Conservation (phyloP, 2,113 vertebrate genomes). For the Chauna torquata region DNA sequence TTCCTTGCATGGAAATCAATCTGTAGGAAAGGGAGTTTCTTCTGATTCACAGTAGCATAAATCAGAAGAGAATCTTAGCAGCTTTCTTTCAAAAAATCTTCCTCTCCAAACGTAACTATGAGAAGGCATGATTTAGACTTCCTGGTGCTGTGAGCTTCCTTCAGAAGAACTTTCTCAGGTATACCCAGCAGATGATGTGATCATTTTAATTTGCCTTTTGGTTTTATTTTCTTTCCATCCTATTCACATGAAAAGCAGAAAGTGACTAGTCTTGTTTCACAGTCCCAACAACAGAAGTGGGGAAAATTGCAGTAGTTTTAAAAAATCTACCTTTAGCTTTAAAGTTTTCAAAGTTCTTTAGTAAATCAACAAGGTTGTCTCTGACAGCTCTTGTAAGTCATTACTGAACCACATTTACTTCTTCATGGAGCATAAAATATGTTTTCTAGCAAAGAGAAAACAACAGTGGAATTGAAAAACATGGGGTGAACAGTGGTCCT, state of each 20-base stretch:
- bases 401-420: not conserved
- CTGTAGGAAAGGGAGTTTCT: not conserved
- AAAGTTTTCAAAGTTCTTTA: not conserved
- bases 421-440: not conserved
- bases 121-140: not conserved
- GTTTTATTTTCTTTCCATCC: not conserved
- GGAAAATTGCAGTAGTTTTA: not conserved
- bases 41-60: not conserved
- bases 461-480: not conserved
- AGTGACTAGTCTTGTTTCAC: not conserved
- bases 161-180: not conserved
- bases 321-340: not conserved
- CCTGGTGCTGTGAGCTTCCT: not conserved
- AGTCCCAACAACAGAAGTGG: not conserved
- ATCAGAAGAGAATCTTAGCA: not conserved
- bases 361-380: not conserved
- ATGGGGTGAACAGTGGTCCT: not conserved
- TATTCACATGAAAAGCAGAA: not conserved
- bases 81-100: not conserved
- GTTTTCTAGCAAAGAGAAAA: not conserved
- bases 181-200: accelerated
- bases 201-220: not conserved
- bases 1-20: not conserved
- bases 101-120: not conserved
- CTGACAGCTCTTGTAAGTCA: not conserved